These are phyloP conservation scores for Magallana gigas DNA, from an alignment of 1,140 invertebrate genomes.

Conservation along the genomic window DNA sequence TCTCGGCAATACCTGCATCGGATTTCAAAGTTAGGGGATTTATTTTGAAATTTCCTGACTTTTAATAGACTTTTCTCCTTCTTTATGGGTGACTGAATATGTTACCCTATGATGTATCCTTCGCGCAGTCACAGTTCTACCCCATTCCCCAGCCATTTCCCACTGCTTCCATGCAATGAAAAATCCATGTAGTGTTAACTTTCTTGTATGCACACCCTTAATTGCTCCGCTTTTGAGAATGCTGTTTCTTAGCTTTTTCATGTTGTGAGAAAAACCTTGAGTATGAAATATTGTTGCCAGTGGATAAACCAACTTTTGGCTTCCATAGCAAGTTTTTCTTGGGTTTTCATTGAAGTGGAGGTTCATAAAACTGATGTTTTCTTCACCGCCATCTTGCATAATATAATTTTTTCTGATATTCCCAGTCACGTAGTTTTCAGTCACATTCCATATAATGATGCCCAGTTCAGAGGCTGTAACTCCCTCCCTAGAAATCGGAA, in stretches of 20 bases:
- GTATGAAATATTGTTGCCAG: slow-evolving; percentile 22
- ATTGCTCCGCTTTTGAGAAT: slow-evolving; percentile 40
- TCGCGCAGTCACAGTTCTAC: slow-evolving; percentile 41
- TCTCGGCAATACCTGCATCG: background rate
- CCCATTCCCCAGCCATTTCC: slow-evolving; percentile 51
- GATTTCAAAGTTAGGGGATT: slow-evolving; percentile 3
- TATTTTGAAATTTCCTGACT: background rate
- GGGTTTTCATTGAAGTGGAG: slow-evolving; percentile 50
- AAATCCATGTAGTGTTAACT: background rate
- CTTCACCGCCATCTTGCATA: slow-evolving; percentile 48
- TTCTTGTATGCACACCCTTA: slow-evolving; percentile 36
- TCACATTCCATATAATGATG: slow-evolving; percentile 52
- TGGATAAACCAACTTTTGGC: background rate
- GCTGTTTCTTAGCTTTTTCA: slow-evolving; percentile 50
- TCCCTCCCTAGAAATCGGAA: no score
- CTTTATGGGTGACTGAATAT: slow-evolving; percentile 32
- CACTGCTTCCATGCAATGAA: slow-evolving; percentile 57
- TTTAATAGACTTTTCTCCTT: background rate
- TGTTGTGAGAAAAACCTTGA: slow-evolving; percentile 49
- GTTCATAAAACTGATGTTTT: slow-evolving; percentile 52
- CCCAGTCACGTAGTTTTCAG: slow-evolving; percentile 43
- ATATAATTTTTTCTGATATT: slow-evolving; percentile 47
- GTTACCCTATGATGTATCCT: slow-evolving; percentile 56
- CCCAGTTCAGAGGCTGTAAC: slow-evolving; percentile 44
- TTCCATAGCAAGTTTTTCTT: background rate